Evolutionary conservation across 2,888 invertebrate species (phyloP).

Genomic region (Parnassius glacialis): DNA sequence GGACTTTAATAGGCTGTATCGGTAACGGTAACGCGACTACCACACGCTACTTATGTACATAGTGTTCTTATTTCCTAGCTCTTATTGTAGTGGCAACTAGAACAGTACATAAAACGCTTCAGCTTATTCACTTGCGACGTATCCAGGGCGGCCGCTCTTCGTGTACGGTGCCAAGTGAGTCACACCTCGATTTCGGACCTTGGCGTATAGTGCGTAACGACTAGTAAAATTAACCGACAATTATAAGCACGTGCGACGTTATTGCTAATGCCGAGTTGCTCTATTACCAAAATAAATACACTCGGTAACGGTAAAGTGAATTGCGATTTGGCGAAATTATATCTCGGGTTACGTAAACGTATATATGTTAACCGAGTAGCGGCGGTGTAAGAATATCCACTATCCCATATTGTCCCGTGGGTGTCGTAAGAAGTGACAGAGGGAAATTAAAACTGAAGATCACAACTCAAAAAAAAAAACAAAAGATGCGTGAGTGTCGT

Average conservation of each 20-base stretch:
- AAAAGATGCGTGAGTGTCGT: no score
- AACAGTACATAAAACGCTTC: background rate
- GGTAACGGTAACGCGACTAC: no score
- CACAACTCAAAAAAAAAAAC: no score
- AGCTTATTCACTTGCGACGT: background rate
- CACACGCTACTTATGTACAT: no score
- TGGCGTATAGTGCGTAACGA: slow-evolving; percentile 28
- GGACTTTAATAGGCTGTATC: no score
- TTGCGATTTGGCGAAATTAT: slow-evolving; percentile 17
- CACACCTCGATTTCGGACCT: slow-evolving; percentile 39
- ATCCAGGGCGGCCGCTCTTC: slow-evolving; percentile 32
- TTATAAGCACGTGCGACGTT: slow-evolving; percentile 24
- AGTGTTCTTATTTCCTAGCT: no score
- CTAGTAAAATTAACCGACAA: slow-evolving; percentile 23
- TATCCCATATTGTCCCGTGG: no score
- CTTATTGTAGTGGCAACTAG: no score
- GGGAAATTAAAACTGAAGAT: no score
- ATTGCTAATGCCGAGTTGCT: slow-evolving; percentile 10
- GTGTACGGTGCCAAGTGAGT: slow-evolving; percentile 44
- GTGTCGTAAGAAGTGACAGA: no score
- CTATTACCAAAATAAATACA: slow-evolving; percentile 20
- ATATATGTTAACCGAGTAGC: no score
- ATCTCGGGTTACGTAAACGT: slow-evolving; percentile 12
- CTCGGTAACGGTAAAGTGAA: slow-evolving; percentile 4
- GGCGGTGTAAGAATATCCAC: no score